Base-by-base conservation (phyloP, 2,888 invertebrate species). In the Abscondita cerata region DNA sequence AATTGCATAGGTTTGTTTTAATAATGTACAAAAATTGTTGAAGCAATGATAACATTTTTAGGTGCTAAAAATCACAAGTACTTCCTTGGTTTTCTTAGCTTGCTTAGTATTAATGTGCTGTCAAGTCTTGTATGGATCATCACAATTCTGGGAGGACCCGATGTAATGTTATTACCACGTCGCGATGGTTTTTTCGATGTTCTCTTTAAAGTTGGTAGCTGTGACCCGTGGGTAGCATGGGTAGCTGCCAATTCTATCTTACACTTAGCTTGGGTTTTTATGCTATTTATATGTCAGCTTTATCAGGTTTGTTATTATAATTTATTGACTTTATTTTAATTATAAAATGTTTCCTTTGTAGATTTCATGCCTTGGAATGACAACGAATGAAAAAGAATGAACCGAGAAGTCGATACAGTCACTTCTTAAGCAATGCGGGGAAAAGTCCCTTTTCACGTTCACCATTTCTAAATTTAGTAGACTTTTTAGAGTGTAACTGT, bases 351-450 rank as follows among this genome's bases (percentile, higher is more conserved):
- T n/a, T n/a, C n/a, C n/a, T n/a, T 41, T 36, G 59, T 79, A 93
- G 92, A 88, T 96, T 64, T 86, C 93, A 75, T 93, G 92, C 78
- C 85, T 97, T 70, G 97, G 95, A 67, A 95, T 98, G 92, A 99
- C 98, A 38, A 98, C 98, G 64, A 99, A 99, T 81, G 98, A 99
- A 82, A n/a, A n/a, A 88, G 98, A 70, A 91, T 99, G 86, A 99
- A 99, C 83, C n/a, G n/a, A 90, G 93, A 74, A 90, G 91, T 31
- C 89, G 98, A 67, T 99, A 98, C 83, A 85, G 87, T 62, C 87
- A 89, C 80, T 88, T 89, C 79, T 84, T 87, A 75, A 83, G 85
- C 71, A 85, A 86, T 73, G 84, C 84, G 69, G 89, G 89, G 3
- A 87, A 88, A 67, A 92, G 92, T 78, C 93, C 93, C 9, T 95